Evolutionary conservation across 2,797 vertebrate genomes (phyloP), one percentile per base, ranked within the genome.

Genomic region (Harpagifer antarcticus): DNA sequence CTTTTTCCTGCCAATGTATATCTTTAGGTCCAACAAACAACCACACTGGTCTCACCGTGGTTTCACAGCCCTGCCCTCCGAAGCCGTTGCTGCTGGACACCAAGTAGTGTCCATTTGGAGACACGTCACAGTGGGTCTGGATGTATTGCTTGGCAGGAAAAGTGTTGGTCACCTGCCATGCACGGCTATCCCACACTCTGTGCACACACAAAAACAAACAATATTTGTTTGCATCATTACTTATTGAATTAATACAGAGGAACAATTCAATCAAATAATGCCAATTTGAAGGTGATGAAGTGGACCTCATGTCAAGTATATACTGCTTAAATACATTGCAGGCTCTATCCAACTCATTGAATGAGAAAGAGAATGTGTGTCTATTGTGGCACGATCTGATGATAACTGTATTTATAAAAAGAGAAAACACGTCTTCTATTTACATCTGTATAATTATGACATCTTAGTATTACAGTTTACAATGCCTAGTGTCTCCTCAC

Each of bases 171-270:
- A 99, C 96, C 92, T 94, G 96, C 92, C 98, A 97, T 0, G 90
- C 84, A 56, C 97, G 96, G 81, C 95, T 96, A 91, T 99, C 98
- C 98, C 98, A 99, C 44, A 99, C 88, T 89, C 98, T 99, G 93
- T 42, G 40, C 16, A 56, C 54, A 85, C 5, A 50, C 40, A 79
- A 74, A 74, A 44, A 74, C 42, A 67, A 44, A 74, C 27, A 13
- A 31, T 16, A 37, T 45, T 31, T 37, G 19, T 19, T 67, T n/a
- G 17, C 9, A 50, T 50, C 15, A 14, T 15, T 37, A 37, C 17
- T 45, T 14, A 16, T 7, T 37, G 23, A 16, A 57, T 68, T 1
- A 12, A 33, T 45, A 33, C 42, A 55, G 8, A 3, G 45, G 9
- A 13, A 45, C 33, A 33, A 33, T 9, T 27, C 58, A 11, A 14